A percentile compares a stretch with the other conserved stretches of the same genome.
phyloP scores from a whole-genome alignment of 2,113 vertebrate genomes.

The Sylvilagus bachmani region DNA sequence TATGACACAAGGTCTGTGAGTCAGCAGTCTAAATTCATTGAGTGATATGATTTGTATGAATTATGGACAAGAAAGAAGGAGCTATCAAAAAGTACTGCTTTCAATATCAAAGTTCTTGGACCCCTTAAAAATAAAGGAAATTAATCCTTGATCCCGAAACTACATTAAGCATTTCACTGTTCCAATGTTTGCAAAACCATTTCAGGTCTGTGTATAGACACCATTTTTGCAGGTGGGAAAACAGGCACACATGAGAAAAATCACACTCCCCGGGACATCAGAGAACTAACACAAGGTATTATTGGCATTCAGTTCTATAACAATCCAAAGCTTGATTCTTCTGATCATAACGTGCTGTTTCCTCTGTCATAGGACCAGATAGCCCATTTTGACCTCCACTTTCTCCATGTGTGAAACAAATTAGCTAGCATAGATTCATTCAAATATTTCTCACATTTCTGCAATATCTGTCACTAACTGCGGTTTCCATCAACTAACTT shows the following conservation, averaged over 20 bases:
- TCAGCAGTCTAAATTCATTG: neutral
- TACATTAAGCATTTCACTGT: rapidly evolving
- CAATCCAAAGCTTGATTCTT: neutral
- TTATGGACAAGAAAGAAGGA: neutral
- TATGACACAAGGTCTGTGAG: neutral
- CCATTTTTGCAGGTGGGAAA: neutral
- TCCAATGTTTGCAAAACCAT: neutral
- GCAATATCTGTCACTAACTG: neutral
- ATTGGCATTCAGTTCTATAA: neutral
- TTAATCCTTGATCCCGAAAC: neutral
- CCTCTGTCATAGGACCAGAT: neutral
- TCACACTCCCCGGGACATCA: neutral
- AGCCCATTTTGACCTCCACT: neutral
- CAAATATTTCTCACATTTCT: neutral
- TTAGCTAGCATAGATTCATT: neutral
- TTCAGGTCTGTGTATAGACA: neutral
- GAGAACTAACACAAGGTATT: neutral
- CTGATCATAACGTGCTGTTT: neutral
- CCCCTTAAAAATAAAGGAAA: neutral
- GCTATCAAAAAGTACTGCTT: neutral
- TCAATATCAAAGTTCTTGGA: neutral
- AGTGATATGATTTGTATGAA: slow-evolving; percentile 24
- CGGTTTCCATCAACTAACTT: neutral
- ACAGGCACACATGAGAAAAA: neutral
- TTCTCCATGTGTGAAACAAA: neutral